Conservation (phyloP, 2,797 vertebrate species). For the Xyrichtys novacula region DNA sequence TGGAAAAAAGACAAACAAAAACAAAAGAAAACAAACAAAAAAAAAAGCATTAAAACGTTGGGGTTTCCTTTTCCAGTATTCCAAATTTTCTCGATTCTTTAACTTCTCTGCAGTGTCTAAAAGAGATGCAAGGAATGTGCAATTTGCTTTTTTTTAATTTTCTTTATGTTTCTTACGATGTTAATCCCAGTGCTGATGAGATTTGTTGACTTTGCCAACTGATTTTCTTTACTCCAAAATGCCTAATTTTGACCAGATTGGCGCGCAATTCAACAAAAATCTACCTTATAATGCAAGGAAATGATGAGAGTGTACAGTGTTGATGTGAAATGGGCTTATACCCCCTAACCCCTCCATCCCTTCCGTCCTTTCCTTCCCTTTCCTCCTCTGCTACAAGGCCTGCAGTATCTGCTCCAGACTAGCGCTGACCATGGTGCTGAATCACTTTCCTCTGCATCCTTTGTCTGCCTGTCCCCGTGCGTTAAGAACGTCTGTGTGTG, state of each 20-base stretch:
- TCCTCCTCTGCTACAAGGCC: not conserved
- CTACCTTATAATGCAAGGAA: constrained; percentile 24
- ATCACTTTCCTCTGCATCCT: constrained; percentile 39
- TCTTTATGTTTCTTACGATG: constrained; percentile 17
- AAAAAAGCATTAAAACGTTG: constrained; percentile 9
- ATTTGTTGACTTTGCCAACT: constrained; percentile 24
- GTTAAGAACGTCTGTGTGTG: not conserved
- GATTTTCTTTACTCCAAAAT: constrained; percentile 18
- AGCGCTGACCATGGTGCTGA: constrained; percentile 74
- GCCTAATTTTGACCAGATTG: constrained; percentile 12
- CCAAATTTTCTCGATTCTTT: not conserved
- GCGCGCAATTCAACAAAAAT: constrained; percentile 28
- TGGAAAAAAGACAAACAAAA: not conserved
- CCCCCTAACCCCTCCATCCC: not conserved
- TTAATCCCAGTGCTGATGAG: constrained; percentile 21
- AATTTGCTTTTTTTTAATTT: constrained; percentile 22
- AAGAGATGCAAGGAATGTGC: constrained; percentile 57
- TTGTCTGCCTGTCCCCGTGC: constrained; percentile 5
- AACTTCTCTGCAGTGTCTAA: constrained; percentile 32
- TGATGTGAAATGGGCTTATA: constrained; percentile 38
- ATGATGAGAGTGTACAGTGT: constrained; percentile 39
- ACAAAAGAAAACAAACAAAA: not conserved
- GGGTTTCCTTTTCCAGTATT: constrained; percentile 7
- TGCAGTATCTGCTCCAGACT: constrained; percentile 26
- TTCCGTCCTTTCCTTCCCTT: not conserved